These are phyloP conservation scores for Laupala kohalensis DNA, from an alignment of 1,140 invertebrate species.

Conservation along the genomic window DNA sequence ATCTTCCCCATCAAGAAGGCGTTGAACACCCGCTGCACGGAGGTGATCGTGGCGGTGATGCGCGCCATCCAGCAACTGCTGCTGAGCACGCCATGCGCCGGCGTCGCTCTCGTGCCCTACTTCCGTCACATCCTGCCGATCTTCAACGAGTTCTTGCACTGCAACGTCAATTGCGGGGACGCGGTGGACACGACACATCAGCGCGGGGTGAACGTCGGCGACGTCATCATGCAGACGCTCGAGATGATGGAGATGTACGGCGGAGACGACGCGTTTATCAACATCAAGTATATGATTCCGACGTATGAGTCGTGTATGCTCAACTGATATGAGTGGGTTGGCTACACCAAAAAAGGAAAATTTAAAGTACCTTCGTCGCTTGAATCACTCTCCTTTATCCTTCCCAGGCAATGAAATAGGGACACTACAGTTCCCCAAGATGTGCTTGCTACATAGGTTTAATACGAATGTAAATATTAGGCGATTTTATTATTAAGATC, in stretches of 20 bases:
- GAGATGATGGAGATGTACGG: constrained; percentile 40
- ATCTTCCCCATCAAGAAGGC: constrained; percentile 45
- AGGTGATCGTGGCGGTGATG: constrained; percentile 36
- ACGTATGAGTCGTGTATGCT: constrained; percentile 44
- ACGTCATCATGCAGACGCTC: constrained; percentile 41
- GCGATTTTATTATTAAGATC: too few relatives aligned
- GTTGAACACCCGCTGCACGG: constrained; percentile 34
- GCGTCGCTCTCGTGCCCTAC: constrained; percentile 42
- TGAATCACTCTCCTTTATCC: too few relatives aligned
- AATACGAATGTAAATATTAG: too few relatives aligned
- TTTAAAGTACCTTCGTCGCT: too few relatives aligned
- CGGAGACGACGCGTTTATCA: constrained; percentile 43
- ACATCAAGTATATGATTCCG: constrained; percentile 49
- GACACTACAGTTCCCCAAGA: too few relatives aligned
- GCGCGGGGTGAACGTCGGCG: constrained; percentile 40
- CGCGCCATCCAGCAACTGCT: constrained; percentile 41
- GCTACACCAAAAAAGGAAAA: too few relatives aligned
- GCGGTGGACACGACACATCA: constrained; percentile 43
- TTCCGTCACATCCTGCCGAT: constrained; percentile 43
- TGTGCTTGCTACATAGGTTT: too few relatives aligned
- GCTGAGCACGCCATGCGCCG: constrained; percentile 36
- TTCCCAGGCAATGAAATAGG: too few relatives aligned
- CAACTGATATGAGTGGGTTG: too few relatives aligned
- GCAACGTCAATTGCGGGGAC: constrained; percentile 37
- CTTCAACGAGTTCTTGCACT: constrained; percentile 41